These are phyloP conservation scores for Artemia sinica DNA, from an alignment of 2,888 invertebrate genomes.

Conservation along the genomic window DNA sequence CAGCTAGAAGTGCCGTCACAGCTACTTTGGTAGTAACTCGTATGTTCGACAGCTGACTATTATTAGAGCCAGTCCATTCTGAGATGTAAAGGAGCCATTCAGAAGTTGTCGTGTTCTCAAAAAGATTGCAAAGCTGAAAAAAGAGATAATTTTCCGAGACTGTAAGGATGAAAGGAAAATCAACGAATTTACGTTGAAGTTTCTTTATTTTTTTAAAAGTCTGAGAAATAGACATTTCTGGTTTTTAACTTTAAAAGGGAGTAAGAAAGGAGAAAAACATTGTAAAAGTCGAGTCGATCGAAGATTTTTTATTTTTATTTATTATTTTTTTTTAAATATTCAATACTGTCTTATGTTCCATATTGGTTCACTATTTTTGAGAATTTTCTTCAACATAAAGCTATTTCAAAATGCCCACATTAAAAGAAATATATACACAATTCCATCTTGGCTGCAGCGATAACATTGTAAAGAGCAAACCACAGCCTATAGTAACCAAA, in stretches of 20 bases:
- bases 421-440: no score
- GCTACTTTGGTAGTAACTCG: conserved; percentile 76
- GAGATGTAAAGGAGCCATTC: conserved; percentile 88
- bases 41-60: conserved; percentile 61
- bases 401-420: no score
- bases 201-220: no score
- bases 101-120: conserved; percentile 67
- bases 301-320: no score
- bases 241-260: conserved; percentile 21
- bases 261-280: conserved; percentile 15
- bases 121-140: conserved; percentile 65
- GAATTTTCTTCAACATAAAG: no score
- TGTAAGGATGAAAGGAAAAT: neutral
- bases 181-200: neutral
- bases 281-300: neutral
- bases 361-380: no score
- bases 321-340: no score
- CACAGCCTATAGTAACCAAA: no score
- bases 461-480: no score
- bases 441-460: no score
- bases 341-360: no score
- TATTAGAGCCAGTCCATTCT: conserved; percentile 60
- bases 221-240: neutral
- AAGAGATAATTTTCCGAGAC: conserved; percentile 3
- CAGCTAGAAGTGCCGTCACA: conserved; percentile 62